Base-by-base conservation (phyloP, 1,140 invertebrate genomes). In the Drosophila rufa region DNA sequence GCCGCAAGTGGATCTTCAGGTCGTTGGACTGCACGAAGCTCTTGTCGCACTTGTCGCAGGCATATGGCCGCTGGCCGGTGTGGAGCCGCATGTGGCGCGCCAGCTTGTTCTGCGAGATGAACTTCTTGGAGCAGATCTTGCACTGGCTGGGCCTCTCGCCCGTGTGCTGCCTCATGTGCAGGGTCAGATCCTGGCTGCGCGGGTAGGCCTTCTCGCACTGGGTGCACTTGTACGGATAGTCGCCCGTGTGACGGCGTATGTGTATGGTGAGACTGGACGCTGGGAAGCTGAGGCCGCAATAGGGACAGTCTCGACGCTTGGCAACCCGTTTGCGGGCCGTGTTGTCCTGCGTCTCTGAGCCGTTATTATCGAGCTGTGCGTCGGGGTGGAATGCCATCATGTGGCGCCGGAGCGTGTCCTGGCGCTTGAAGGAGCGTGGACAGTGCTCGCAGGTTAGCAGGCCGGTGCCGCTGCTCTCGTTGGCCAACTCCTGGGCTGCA, bases 51-150 rank as follows among this genome's bases (percentile, higher is more conserved):
- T 93, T 93, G 1, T 93, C 92, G 64, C 94, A 95, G 69, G 94
- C 82, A 83, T 95, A 95, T 0, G 94, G 94, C 36, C 94, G 92
- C 33, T 93, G 92, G 4, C 94, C 95, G 0, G 94, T 94, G 74
- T 95, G 95, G 2, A 95, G 93, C 0, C 94, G 94, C 94, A 95
- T 94, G 76, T 95, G 95, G 1, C 94, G 93, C 0, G 94, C 93
- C 76, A 95, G 89, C 77, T 95, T 95, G 75, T 95, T 95, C 8
- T 84, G 75, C 0, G 91, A 87, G 11, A 82, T 85, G 46, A 94
- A 95, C 1, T 94, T 93, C 50, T 93, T 92, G 0, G 93, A 93
- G 57, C 94, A 95, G 11, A 94, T 92, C 0, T 93, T 93, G 64
- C 95, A 95, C 9, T 94, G 75, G 64, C 93, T 94, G 4, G 94